Conservation (phyloP, 2,797 vertebrate species). For the Aselliscus stoliczkanus region DNA sequence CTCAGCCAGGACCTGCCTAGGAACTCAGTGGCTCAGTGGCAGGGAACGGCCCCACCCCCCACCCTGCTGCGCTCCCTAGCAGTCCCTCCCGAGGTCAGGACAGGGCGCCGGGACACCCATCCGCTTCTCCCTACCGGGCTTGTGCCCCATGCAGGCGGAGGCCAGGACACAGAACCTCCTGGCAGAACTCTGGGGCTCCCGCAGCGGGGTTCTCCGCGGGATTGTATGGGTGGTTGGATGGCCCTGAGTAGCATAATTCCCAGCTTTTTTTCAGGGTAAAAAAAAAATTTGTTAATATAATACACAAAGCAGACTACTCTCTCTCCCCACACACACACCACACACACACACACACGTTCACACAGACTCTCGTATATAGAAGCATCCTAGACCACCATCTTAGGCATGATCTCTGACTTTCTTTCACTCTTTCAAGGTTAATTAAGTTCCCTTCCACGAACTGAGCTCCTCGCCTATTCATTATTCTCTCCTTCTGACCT, state of each 20-base stretch:
- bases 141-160: background rate
- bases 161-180: background rate
- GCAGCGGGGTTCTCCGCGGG: background rate
- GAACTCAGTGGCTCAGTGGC: background rate
- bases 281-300: background rate
- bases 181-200: background rate
- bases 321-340: background rate
- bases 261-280: background rate
- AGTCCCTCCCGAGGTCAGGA: background rate
- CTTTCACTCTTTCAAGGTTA: slow-evolving; percentile 60
- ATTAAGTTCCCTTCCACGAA: slow-evolving; percentile 64
- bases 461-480: slow-evolving; percentile 55
- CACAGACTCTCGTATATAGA: background rate
- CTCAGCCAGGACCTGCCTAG: slow-evolving; percentile 59
- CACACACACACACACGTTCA: background rate
- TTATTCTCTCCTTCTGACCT: slow-evolving; percentile 68
- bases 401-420: slow-evolving; percentile 55
- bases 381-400: background rate
- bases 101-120: background rate
- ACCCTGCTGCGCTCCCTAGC: background rate
- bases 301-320: background rate
- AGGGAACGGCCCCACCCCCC: slow-evolving; percentile 19
- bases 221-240: background rate
- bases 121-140: background rate
- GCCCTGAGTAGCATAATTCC: background rate